Evolutionary conservation across 2,888 invertebrate species (phyloP).

Genomic region (Hydriomena furcata): DNA sequence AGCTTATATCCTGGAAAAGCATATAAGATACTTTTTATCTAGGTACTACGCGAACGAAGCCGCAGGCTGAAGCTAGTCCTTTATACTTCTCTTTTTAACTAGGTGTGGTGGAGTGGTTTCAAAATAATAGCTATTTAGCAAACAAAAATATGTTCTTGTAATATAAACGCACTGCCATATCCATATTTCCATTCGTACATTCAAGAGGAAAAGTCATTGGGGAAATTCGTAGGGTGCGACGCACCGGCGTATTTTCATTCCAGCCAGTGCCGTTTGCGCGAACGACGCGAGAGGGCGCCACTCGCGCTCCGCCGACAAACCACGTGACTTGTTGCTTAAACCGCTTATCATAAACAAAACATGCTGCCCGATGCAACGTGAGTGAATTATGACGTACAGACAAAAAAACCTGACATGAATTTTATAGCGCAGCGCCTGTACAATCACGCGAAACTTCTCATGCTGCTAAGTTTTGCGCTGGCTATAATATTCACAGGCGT

Average conservation of each 20-base stretch:
- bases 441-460: slow-evolving; percentile 69
- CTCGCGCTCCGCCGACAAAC: slow-evolving; percentile 49
- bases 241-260: slow-evolving; percentile 72
- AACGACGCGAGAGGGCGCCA: slow-evolving; percentile 80
- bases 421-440: slow-evolving; percentile 66
- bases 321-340: slow-evolving; percentile 77
- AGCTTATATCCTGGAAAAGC: too few species aligned
- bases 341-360: slow-evolving; percentile 49
- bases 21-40: too few species aligned
- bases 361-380: slow-evolving; percentile 57
- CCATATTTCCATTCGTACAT: slow-evolving; percentile 54
- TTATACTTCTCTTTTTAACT: too few species aligned
- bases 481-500: slow-evolving; percentile 63
- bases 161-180: not conserved
- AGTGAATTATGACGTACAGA: slow-evolving; percentile 45
- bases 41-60: too few species aligned
- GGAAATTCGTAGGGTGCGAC: slow-evolving; percentile 80
- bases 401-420: slow-evolving; percentile 67
- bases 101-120: too few species aligned
- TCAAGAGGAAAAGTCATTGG: slow-evolving; percentile 75
- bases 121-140: too few species aligned
- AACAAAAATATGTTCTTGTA: not conserved
- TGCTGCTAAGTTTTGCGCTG: slow-evolving; percentile 65
- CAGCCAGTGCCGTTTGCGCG: slow-evolving; percentile 74
- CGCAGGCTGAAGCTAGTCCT: too few species aligned